Evolutionary conservation across 2,113 vertebrate genomes (phyloP), one percentile per base, ranked within the genome.

Genomic region (Pseudonaja textilis): DNA sequence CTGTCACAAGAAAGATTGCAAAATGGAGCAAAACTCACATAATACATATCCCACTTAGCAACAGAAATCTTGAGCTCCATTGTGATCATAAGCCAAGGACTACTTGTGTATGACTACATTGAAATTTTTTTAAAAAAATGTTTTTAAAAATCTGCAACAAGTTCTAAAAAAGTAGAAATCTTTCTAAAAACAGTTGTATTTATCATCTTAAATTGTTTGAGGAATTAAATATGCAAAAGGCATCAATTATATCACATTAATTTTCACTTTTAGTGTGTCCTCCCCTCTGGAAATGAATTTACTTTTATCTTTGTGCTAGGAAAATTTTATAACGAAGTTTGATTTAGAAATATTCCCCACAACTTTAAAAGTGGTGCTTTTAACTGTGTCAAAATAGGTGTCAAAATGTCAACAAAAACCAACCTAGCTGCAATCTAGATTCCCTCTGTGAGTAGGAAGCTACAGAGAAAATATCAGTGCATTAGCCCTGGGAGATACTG

Each of bases 91-190:
- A n/a, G 64, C 9, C 1, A 1, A 69, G 14, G 64, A 69, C 29
- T 34, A 34, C 14, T 34, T 34, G 14, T 16, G 6, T 69, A 69
- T 54, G 87, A 81, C 7, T 87, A 64, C 23, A 93, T 81, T 92
- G 34, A 81, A 42, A 42, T 90, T 54, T 90, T 54, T 54, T 54
- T 26, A 34, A 91, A 39, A 93, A 89, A 14, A 34, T 2, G 0
- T 91, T 94, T 92, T 81, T 69, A 89, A 96, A 45, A 85, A 34
- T 54, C 7, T 88, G 54, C 16, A 2, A 1, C 42, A 93, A 54
- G 8, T 92, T 54, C 52, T 91, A 56, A 39, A 18, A 55, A 55
- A 92, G 22, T 69, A 81, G 42, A 90, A 12, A 56, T 92, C 57
- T 61, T 90, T 59, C 85, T 88, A 69, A 61, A 57, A 81, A 69